Evolutionary conservation across 1,140 invertebrate genomes (phyloP).

Genomic region (Stegodyphus dumicola): DNA sequence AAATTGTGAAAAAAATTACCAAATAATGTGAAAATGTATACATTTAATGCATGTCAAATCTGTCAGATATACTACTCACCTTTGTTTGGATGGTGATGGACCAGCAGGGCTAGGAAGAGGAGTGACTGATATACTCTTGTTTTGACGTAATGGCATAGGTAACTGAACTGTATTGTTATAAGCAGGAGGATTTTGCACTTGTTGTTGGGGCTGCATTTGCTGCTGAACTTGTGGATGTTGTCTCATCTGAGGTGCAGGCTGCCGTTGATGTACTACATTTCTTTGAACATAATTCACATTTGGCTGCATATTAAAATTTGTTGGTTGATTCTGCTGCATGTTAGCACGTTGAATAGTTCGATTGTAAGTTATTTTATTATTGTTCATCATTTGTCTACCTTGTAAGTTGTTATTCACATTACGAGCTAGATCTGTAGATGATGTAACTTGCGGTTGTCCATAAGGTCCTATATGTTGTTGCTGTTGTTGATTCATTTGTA

Average conservation of each 20-base stretch:
- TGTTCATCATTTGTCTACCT: conserved; percentile 13
- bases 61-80: background rate
- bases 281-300: conserved; percentile 7
- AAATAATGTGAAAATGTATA: too few species aligned
- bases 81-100: conserved; percentile 41
- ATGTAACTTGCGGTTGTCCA: conserved; percentile 57
- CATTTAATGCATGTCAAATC: too few species aligned
- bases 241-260: conserved; percentile 49
- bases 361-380: background rate
- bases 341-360: background rate
- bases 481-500: conserved; percentile 17
- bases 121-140: conserved; percentile 45
- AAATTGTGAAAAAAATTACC: too few species aligned
- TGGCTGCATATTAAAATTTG: conserved; percentile 3
- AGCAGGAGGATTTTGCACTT: background rate
- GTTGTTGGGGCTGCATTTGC: background rate
- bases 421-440: conserved; percentile 49
- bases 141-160: conserved; percentile 38
- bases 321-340: background rate
- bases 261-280: conserved; percentile 62
- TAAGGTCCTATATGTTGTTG: background rate
- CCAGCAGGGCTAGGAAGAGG: conserved; percentile 18
- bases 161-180: conserved; percentile 11
- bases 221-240: conserved; percentile 67
- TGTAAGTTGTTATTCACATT: background rate